Base-by-base conservation (phyloP, 2,888 invertebrate genomes). In the Scelioninae gen. 1 region DNA sequence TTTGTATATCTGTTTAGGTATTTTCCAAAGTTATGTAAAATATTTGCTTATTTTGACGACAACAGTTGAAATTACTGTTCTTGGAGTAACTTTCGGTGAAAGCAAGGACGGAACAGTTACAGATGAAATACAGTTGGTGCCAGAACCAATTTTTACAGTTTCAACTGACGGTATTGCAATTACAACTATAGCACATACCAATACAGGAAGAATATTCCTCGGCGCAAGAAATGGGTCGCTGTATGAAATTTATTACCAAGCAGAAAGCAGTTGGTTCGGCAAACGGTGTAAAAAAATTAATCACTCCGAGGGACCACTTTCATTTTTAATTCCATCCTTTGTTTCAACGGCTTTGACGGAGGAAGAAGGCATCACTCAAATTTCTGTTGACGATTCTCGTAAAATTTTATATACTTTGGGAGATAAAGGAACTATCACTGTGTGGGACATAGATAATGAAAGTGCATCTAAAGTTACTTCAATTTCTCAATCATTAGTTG, bases 271-370 rank as follows among this genome's bases (percentile, higher is more conserved):
- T 84, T 99, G 98, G 98, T 98, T 98, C 93, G 97, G 98, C 16
- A 97, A 97, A 92, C 96, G 98, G 86, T 99, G 98, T 92, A 96
- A 96, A 92, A 99, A 98, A 93, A 94, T 98, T 0, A 99, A 99
- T 92, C 97, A 98, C 91, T 98, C 99, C 0, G 97, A 96, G 77
- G 96, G 97, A 85, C 94, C 96, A 5, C 93, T 98, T 31, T 97
- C 98, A 49, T 97, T 96, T 91, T 93, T 98, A 85, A 95, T 98
- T 56, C 98, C 98, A 10, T 96, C 96, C 38, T 98, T 98, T 92
- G 94, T 98, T 9, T 96, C 96, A 92, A 95, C 97, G 51, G 96
- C 95, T n/a, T 94, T 96, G 75, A 94, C 95, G 91, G 97, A 97
- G 91, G 96, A 96, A 88, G 99, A 99, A 93, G 95, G 97, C 0